Evolutionary conservation across 2,113 vertebrate genomes (phyloP).

Genomic region (Hemibagrus wyckioides): DNA sequence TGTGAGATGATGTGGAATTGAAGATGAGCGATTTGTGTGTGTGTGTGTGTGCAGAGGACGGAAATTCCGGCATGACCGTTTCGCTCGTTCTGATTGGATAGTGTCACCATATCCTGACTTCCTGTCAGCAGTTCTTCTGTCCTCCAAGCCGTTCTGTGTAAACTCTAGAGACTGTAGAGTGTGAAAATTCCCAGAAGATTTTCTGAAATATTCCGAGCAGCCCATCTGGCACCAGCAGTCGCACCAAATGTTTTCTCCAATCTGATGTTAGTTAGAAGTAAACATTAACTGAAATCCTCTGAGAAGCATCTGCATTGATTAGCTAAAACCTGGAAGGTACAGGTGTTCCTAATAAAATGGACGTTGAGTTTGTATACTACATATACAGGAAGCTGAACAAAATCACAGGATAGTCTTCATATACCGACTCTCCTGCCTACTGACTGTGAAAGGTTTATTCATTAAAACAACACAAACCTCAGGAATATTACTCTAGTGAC

Average conservation of each 20-base stretch:
- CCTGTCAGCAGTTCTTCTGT: background rate
- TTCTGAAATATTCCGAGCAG: background rate
- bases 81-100: slow-evolving; percentile 38
- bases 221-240: background rate
- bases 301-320: too few species aligned
- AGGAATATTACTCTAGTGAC: background rate
- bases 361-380: background rate
- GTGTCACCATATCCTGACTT: background rate
- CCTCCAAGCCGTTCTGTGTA: background rate
- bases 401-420: background rate
- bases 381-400: background rate
- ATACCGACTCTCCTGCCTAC: background rate
- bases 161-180: background rate
- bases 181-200: background rate
- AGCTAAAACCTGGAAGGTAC: background rate
- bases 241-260: background rate
- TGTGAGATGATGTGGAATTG: background rate
- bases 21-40: slow-evolving; percentile 28
- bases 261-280: background rate
- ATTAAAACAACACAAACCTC: background rate
- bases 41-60: slow-evolving; percentile 41
- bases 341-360: background rate
- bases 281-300: background rate
- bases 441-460: background rate
- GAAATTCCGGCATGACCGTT: slow-evolving; percentile 33